Conservation (phyloP, 1,140 invertebrate genomes). For the Penaeus indicus region DNA sequence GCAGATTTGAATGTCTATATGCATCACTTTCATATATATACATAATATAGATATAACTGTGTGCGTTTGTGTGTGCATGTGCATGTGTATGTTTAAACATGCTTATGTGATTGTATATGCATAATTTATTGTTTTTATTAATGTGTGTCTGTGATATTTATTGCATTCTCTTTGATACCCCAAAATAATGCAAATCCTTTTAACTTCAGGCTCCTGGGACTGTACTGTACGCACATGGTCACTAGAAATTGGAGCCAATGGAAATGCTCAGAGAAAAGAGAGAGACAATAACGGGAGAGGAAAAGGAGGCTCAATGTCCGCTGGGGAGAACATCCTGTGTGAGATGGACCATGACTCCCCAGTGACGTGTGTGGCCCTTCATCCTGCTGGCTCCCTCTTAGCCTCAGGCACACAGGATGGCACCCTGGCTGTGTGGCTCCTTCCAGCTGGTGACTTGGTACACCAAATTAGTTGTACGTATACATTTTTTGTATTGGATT, state of each 20-base stretch:
- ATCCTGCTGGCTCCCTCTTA: slow-evolving; percentile 26
- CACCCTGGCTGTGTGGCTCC: slow-evolving; percentile 15
- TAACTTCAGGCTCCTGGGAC: slow-evolving; percentile 44
- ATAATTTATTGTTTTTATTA: too few relatives aligned
- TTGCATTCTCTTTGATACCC: not conserved
- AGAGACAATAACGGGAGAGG: not conserved
- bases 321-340: slow-evolving; percentile 34
- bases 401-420: slow-evolving; percentile 49
- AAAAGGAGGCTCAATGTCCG: not conserved
- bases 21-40: not conserved
- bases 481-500: not conserved
- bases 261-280: not conserved
- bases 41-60: not conserved
- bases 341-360: slow-evolving; percentile 56
- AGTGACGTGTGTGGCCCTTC: slow-evolving; percentile 44
- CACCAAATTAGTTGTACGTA: slow-evolving; percentile 40
- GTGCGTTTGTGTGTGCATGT: not conserved
- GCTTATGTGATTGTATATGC: not conserved
- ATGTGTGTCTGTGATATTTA: too few relatives aligned
- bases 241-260: not conserved
- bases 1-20: not conserved
- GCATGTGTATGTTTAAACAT: not conserved
- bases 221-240: slow-evolving; percentile 40
- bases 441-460: slow-evolving; percentile 8
- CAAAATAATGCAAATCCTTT: not conserved